Percentiles rank a stretch among this genome's conserved stretches.
These are phyloP conservation scores for Coranthus polyacanthus DNA, from an alignment of 2,797 vertebrate genomes.

Conservation along the genomic window DNA sequence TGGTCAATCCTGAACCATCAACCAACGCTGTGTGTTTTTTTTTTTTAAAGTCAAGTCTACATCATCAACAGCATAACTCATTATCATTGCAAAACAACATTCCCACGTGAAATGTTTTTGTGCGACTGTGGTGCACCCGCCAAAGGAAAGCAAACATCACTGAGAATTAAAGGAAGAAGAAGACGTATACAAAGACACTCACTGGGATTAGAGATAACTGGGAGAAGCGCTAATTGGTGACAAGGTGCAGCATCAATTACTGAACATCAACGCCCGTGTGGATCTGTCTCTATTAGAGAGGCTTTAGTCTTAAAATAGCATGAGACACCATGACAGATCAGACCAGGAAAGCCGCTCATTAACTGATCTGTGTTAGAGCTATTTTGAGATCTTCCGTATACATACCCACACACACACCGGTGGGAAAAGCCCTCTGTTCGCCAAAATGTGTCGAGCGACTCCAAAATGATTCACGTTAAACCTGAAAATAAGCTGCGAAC, in stretches of 20 bases:
- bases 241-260: constrained; percentile 49
- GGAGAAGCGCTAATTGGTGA: constrained; percentile 53
- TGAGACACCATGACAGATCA: constrained; percentile 37
- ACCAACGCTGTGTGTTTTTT: too few relatives aligned
- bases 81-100: background rate
- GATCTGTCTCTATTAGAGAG: constrained; percentile 14
- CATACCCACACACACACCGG: constrained; percentile 1
- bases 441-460: background rate
- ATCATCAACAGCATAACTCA: background rate
- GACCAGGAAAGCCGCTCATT: constrained; percentile 57
- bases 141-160: constrained; percentile 4
- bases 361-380: constrained; percentile 60
- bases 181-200: constrained; percentile 2
- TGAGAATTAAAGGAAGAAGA: constrained; percentile 7
- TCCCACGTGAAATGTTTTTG: background rate
- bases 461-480: background rate
- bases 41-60: too few relatives aligned
- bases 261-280: constrained; percentile 24
- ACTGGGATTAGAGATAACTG: constrained; percentile 19
- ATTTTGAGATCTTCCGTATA: constrained; percentile 41
- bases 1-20: background rate
- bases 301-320: constrained; percentile 59
- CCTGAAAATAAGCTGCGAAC: background rate
- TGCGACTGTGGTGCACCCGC: background rate
- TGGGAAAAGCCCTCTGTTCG: background rate